Conservation (phyloP, 1,140 invertebrate species). For the Phocides pigmalion region DNA sequence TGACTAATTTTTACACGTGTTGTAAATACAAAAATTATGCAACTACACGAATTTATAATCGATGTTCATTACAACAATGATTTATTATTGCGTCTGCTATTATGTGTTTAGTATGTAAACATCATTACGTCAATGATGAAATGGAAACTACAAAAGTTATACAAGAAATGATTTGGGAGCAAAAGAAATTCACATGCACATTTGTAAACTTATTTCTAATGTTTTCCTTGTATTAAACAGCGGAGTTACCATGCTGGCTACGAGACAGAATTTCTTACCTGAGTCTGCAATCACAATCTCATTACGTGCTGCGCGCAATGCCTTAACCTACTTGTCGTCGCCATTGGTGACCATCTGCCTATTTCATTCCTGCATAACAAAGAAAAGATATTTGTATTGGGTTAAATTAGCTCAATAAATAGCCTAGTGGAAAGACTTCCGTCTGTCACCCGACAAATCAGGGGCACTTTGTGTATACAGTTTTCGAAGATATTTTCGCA, state of each 20-base stretch:
- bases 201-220: constrained; percentile 57
- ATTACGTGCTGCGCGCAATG: constrained; percentile 52
- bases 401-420: too few species aligned
- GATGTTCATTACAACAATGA: neutral
- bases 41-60: neutral
- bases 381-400: constrained; percentile 8
- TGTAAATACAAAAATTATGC: neutral
- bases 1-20: too few species aligned
- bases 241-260: constrained; percentile 40
- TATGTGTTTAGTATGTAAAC: neutral
- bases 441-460: too few species aligned
- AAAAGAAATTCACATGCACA: constrained; percentile 21
- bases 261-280: constrained; percentile 57
- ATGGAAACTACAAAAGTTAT: too few species aligned
- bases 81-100: neutral
- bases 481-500: too few species aligned
- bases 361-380: constrained; percentile 46
- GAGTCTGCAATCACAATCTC: constrained; percentile 64
- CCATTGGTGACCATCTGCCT: constrained; percentile 57
- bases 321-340: constrained; percentile 64
- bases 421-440: too few species aligned
- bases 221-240: constrained; percentile 55
- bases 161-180: too few species aligned
- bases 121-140: neutral
- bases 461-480: too few species aligned